These are phyloP conservation scores for Grapholita molesta DNA, from an alignment of 1,140 invertebrate species.

Conservation along the genomic window DNA sequence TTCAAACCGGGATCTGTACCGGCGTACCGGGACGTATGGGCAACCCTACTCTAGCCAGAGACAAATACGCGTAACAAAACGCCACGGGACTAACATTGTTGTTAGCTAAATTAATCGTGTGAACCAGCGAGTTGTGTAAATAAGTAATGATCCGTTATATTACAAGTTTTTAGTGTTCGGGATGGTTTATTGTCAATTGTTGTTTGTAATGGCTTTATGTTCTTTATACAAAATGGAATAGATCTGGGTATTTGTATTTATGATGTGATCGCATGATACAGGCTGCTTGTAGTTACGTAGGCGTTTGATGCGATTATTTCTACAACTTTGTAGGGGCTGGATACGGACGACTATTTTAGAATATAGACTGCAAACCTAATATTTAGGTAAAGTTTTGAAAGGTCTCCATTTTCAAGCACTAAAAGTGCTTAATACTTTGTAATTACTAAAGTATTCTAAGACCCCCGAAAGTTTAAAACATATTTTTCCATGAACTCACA, in stretches of 20 bases:
- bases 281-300: not conserved
- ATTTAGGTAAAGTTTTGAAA: no score
- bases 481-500: no score
- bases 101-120: not conserved
- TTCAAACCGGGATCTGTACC: no score
- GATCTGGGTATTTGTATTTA: not conserved
- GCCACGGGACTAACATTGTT: not conserved
- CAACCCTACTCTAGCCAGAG: not conserved
- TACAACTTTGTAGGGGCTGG: not conserved
- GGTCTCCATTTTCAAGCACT: no score
- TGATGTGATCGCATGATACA: not conserved
- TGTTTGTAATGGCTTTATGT: not conserved
- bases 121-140: not conserved
- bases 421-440: no score
- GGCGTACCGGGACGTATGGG: no score
- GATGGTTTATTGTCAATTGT: not conserved
- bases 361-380: no score
- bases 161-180: not conserved
- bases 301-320: not conserved
- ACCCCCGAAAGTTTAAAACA: no score
- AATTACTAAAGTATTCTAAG: no score
- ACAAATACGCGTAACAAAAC: constrained; percentile 16
- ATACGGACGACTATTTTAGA: not conserved
- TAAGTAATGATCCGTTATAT: not conserved
- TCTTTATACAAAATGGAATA: not conserved